Base-by-base conservation (phyloP, 1,140 invertebrate species). In the Stegodyphus mimosarum region DNA sequence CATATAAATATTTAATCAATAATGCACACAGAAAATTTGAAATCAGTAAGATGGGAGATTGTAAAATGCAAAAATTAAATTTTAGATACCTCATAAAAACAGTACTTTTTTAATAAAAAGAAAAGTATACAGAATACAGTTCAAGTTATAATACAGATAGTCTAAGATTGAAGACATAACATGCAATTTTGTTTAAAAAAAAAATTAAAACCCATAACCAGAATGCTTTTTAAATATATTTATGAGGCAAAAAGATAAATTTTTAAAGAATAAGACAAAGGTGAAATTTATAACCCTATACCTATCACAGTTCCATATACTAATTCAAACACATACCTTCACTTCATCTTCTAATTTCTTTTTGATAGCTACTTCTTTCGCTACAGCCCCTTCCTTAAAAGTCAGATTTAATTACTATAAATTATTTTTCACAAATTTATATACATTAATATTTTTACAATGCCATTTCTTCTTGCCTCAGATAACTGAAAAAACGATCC, bases 331-430 rank as follows among this genome's bases (percentile, higher is more conserved):
- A 84, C 81, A 84, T 84, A 84, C 81, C 81, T 84, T 84, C 55
- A 84, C n/a, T 69, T 84, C 81, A 69, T 84, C 81, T 76, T 84
- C 73, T 67, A 84, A 60, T 84, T 84, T 84, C 73, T 84, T 76
- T 84, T 84, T 84, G 73, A 84, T 52, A n/a, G 73, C 11, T 50
- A 84, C 73, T 84, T 84, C 81, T 84, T 84, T 84, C 17, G 71
- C 63, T 55, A 84, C 81, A 75, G 81, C 71, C 71, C 81, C 81
- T 60, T 84, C 81, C 81, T 84, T 84, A 81, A 84, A 84, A 84
- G 71, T 74, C 60, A 80, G 55, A 83, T 83, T 83, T 55, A 74
- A 84, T 75, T 76, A 75, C 73, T 50, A 63, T 63, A 67, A 9
- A 84, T 70, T 84, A 81, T 64, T 55, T 75, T 51, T 53, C 81